Percentiles rank a stretch among this genome's conserved stretches.
Conservation (phyloP, 2,888 invertebrate species). For the Eueremaeus valkanovi region DNA sequence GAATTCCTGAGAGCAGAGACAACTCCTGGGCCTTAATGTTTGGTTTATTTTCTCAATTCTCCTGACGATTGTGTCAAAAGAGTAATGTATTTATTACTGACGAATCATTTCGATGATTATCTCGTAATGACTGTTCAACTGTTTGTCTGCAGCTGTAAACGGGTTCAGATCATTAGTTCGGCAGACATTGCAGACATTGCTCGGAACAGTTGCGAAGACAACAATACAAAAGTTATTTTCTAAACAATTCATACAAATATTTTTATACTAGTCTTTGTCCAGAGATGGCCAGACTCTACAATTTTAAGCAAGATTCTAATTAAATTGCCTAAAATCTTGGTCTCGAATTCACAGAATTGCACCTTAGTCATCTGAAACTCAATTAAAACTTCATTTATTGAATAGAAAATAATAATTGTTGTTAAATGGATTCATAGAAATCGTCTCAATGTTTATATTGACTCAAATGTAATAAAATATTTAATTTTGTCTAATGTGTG, state of each 20-base stretch:
- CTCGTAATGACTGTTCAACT: conserved; percentile 3
- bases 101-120: not conserved
- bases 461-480: not conserved
- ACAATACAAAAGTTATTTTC: not conserved
- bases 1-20: not conserved
- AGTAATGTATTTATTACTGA: conserved; percentile 13
- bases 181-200: not conserved
- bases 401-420: conserved; percentile 6
- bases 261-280: too few relatives aligned
- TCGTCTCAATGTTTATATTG: not conserved
- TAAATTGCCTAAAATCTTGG: not conserved
- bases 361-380: too few relatives aligned
- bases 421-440: not conserved
- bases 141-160: not conserved
- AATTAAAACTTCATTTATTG: too few relatives aligned
- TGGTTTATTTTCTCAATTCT: not conserved
- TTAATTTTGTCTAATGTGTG: not conserved
- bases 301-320: too few relatives aligned
- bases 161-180: not conserved
- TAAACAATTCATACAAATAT: not conserved
- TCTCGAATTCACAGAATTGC: not conserved
- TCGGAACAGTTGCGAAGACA: not conserved
- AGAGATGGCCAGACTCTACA: too few relatives aligned
- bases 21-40: not conserved
- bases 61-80: not conserved